Evolutionary conservation across 2,797 vertebrate species (phyloP).

Genomic region (Mormyrus proboscirostris): DNA sequence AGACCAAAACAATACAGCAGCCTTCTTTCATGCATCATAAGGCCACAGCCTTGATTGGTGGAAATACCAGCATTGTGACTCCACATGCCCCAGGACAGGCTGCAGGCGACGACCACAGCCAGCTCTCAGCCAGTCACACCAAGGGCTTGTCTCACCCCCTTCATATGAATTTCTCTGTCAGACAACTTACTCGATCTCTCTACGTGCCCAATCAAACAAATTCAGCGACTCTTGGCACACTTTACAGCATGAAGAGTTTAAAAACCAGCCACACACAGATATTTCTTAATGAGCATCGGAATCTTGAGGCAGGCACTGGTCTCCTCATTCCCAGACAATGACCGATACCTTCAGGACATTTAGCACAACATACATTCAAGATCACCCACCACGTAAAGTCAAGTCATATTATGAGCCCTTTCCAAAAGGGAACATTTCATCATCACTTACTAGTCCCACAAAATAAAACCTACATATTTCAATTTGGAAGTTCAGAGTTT

Average conservation of each 20-base stretch:
- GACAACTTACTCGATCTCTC: not conserved
- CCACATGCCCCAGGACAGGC: not conserved
- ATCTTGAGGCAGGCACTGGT: not conserved
- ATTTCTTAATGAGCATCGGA: not conserved
- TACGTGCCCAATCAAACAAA: not conserved
- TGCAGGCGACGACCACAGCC: not conserved
- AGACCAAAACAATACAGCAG: not conserved
- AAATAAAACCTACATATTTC: not conserved
- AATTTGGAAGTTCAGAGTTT: not conserved
- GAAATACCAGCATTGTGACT: not conserved
- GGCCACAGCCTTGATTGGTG: not conserved
- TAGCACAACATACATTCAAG: not conserved
- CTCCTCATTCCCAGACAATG: not conserved
- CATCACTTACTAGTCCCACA: not conserved
- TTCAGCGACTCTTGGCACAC: not conserved
- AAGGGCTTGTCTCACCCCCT: not conserved
- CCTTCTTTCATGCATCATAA: not conserved
- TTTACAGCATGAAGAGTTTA: not conserved
- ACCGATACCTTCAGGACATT: not conserved
- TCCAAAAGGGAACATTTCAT: not conserved
- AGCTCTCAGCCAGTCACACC: not conserved
- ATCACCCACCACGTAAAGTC: not conserved
- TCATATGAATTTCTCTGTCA: not conserved
- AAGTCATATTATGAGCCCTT: not conserved
- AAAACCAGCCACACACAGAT: not conserved